Evolutionary conservation across 2,797 vertebrate species (phyloP).

Genomic region (Anguilla marmorata): DNA sequence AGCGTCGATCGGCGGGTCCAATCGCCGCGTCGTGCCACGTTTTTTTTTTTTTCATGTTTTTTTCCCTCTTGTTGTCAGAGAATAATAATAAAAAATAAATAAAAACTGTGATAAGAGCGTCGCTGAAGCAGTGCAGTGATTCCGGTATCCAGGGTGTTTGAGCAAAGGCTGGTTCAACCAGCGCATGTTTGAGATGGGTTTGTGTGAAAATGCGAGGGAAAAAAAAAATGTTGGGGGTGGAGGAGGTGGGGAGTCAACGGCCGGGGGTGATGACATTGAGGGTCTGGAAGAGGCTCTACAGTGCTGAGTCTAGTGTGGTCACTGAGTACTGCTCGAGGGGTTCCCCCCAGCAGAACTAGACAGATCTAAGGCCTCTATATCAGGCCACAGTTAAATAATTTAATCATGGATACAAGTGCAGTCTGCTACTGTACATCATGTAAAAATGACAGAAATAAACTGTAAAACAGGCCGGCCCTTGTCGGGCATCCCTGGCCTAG

Average conservation of each 20-base stretch:
- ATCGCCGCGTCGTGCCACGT: no score
- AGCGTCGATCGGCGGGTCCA: background rate
- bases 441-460: background rate
- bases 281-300: background rate
- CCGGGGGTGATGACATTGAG: background rate
- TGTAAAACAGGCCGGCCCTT: background rate
- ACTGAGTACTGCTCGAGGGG: background rate
- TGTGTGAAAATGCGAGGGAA: no score
- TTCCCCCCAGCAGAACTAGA: background rate
- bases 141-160: background rate
- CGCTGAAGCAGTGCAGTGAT: background rate
- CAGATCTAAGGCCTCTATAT: background rate
- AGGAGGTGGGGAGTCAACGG: background rate
- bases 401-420: background rate
- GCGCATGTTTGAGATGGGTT: no score
- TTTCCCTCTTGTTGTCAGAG: background rate
- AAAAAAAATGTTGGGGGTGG: background rate
- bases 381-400: background rate
- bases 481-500: background rate
- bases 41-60: no score
- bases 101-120: background rate
- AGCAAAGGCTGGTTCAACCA: background rate
- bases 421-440: background rate
- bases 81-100: background rate
- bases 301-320: background rate